These are phyloP conservation scores for Cheilosia grossa DNA, from an alignment of 2,888 invertebrate species.

Conservation along the genomic window DNA sequence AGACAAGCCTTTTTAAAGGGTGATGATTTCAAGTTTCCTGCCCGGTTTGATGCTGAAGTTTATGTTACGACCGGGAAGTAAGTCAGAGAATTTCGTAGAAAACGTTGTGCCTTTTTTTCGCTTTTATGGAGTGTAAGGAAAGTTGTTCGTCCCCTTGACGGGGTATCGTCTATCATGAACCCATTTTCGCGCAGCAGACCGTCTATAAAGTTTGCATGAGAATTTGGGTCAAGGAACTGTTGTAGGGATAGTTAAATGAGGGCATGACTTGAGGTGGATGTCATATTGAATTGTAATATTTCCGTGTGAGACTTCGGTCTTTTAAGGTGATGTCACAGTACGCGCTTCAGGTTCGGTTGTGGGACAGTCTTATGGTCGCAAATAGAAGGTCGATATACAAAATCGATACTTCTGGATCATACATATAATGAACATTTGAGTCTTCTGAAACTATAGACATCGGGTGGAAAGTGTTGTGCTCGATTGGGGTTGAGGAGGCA, in stretches of 20 bases:
- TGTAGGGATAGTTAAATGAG: neutral
- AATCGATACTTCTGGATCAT: no score
- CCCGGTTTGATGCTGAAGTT: conserved; percentile 18
- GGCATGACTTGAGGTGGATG: no score
- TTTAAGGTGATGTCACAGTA: no score
- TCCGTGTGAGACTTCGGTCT: no score
- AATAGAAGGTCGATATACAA: no score
- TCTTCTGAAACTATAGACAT: no score
- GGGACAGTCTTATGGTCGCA: no score
- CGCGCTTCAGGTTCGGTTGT: no score
- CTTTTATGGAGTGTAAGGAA: conserved; percentile 11
- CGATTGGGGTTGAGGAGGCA: no score
- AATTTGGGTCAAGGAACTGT: conserved; percentile 63
- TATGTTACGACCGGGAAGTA: conserved; percentile 50
- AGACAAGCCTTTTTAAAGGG: conserved; percentile 66
- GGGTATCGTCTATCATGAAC: conserved; percentile 15
- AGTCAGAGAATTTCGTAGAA: conserved; percentile 39
- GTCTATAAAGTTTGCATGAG: conserved; percentile 61
- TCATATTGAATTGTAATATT: no score
- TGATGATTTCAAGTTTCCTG: conserved; percentile 51
- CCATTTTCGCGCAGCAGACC: conserved; percentile 43
- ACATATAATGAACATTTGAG: no score
- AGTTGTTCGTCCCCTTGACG: conserved; percentile 4
- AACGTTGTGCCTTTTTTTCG: conserved; percentile 35
- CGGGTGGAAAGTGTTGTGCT: no score